Conservation (phyloP, 1,140 invertebrate genomes). For the Gerris buenoi region DNA sequence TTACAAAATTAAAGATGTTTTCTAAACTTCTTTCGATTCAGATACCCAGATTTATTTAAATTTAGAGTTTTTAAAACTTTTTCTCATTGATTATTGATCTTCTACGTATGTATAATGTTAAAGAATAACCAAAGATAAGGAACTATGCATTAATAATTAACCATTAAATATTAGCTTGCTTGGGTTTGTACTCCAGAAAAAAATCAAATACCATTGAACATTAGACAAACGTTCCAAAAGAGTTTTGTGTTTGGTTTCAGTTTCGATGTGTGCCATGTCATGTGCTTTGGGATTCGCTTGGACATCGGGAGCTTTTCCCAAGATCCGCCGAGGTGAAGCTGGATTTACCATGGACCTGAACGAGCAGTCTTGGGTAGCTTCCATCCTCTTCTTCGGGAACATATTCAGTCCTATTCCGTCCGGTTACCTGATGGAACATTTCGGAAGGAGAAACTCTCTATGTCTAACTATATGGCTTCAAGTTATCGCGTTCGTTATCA, state of each 20-base stretch:
- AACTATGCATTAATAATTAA: too few relatives aligned
- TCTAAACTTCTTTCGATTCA: too few relatives aligned
- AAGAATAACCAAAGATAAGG: too few relatives aligned
- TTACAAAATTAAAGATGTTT: too few relatives aligned
- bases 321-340: slow-evolving; percentile 6
- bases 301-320: slow-evolving; percentile 10
- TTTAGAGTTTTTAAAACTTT: too few relatives aligned
- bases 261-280: slow-evolving; percentile 3
- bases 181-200: too few relatives aligned
- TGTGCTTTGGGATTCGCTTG: slow-evolving; percentile 10
- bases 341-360: slow-evolving; percentile 5
- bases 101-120: too few relatives aligned
- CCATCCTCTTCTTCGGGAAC: slow-evolving; percentile 16
- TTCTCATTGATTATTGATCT: too few relatives aligned
- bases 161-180: too few relatives aligned
- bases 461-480: slow-evolving; percentile 46
- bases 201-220: too few relatives aligned
- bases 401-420: slow-evolving; percentile 21
- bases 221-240: too few relatives aligned
- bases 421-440: slow-evolving; percentile 43
- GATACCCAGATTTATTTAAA: too few relatives aligned
- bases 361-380: slow-evolving; percentile 14
- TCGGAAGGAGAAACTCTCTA: slow-evolving; percentile 52
- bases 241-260: slow-evolving; percentile 6
- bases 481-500: slow-evolving; percentile 35